phyloP scores from a whole-genome alignment of 2,888 invertebrate genomes.

The Tetropium fuscum region DNA sequence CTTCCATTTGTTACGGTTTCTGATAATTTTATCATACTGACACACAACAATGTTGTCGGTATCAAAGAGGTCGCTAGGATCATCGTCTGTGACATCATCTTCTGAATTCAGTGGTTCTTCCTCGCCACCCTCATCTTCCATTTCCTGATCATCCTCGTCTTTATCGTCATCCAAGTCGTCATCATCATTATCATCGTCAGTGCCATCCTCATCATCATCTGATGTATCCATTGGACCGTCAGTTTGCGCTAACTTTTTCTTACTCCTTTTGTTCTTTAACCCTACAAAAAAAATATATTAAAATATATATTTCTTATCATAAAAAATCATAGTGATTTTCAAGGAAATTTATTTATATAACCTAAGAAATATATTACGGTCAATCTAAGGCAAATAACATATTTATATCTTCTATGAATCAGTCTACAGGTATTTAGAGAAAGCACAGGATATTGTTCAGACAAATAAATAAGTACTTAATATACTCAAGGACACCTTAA shows the following conservation, averaged over 20 bases:
- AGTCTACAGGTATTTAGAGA: too few relatives aligned
- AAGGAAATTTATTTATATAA: too few relatives aligned
- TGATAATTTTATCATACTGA: conserved; percentile 99
- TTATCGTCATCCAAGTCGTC: conserved; percentile 78
- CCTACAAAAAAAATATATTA: conserved; percentile 5
- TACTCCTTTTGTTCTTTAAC: conserved; percentile 4
- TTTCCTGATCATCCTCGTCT: conserved; percentile 69
- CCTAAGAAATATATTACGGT: too few relatives aligned
- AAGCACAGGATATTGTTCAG: too few relatives aligned
- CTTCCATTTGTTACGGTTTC: conserved; percentile 98
- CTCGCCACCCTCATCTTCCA: conserved; percentile 62
- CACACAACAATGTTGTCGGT: conserved; percentile 99
- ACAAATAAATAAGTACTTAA: too few relatives aligned
- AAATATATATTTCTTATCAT: too few relatives aligned
- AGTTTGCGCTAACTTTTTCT: conserved; percentile 43
- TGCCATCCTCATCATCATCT: conserved; percentile 83
- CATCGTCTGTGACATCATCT: conserved; percentile 98
- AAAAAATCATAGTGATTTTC: too few relatives aligned
- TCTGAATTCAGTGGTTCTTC: conserved; percentile 96
- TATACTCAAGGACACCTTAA: too few relatives aligned
- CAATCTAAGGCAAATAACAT: too few relatives aligned
- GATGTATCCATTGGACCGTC: conserved; percentile 74
- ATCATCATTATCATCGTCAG: conserved; percentile 73
- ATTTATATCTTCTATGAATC: too few relatives aligned
- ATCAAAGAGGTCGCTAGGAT: conserved; percentile 95